Conservation (phyloP, 1,140 invertebrate genomes). For the Ips nitidus region DNA sequence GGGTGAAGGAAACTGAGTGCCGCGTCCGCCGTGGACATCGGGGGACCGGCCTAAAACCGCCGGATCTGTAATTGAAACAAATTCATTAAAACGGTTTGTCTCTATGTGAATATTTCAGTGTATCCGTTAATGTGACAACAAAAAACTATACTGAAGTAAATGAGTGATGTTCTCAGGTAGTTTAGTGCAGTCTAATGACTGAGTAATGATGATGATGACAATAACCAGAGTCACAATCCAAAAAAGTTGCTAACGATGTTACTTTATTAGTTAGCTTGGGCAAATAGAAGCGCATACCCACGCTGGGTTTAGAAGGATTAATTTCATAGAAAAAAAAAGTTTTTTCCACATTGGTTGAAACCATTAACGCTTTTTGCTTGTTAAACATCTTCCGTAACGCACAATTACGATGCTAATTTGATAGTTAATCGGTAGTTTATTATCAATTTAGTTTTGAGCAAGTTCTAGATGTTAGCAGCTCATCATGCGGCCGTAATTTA, state of each 20-base stretch:
- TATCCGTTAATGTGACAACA: not conserved
- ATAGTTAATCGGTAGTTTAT: too few species aligned
- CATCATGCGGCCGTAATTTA: too few species aligned
- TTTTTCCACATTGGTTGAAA: not conserved
- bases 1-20: conserved; percentile 41
- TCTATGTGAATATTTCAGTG: not conserved
- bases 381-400: too few species aligned
- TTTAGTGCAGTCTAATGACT: conserved; percentile 4
- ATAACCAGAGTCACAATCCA: conserved; percentile 3
- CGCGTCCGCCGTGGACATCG: conserved; percentile 34
- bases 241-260: conserved; percentile 20
- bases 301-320: not conserved
- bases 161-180: conserved; percentile 1
- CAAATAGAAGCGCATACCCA: conserved; percentile 18
- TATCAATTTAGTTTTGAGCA: too few species aligned
- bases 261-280: conserved; percentile 16
- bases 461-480: too few species aligned
- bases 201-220: conserved; percentile 23
- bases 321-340: too few species aligned
- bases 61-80: conserved; percentile 11
- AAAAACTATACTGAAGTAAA: not conserved
- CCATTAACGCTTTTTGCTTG: too few species aligned
- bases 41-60: conserved; percentile 14
- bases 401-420: too few species aligned
- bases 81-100: conserved; percentile 5